phyloP scores from a whole-genome alignment of 2,797 vertebrate genomes.

The Semotilus atromaculatus region DNA sequence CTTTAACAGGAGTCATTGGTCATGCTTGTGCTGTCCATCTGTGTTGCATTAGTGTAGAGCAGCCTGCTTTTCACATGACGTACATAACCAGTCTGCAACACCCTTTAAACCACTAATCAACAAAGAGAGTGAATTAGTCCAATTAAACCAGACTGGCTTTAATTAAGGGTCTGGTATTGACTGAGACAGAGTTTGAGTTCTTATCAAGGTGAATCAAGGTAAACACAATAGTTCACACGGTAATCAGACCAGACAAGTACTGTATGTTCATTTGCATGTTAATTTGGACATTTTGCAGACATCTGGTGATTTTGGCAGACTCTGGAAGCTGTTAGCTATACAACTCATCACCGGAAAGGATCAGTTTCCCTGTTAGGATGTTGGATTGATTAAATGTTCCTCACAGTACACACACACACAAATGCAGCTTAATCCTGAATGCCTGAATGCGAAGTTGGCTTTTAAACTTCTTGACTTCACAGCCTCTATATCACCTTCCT shows the following conservation, averaged over 20 bases:
- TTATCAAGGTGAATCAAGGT: slow-evolving; percentile 14
- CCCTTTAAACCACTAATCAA: not conserved
- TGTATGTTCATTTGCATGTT: not conserved
- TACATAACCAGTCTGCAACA: slow-evolving; percentile 56
- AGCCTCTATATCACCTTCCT: slow-evolving; percentile 18
- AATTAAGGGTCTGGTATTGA: slow-evolving; percentile 6
- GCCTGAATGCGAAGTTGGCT: not conserved
- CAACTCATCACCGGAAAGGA: not conserved
- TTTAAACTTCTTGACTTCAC: slow-evolving; percentile 9
- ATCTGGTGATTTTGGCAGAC: not conserved
- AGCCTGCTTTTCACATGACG: slow-evolving; percentile 66
- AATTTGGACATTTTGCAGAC: not conserved
- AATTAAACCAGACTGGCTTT: slow-evolving; percentile 62
- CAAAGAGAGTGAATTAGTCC: slow-evolving; percentile 44
- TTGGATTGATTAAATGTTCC: slow-evolving; percentile 10
- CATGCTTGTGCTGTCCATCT: slow-evolving; percentile 68
- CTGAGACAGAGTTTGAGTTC: not conserved
- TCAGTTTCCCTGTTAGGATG: not conserved
- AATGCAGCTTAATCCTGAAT: not conserved
- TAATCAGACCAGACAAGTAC: slow-evolving; percentile 12
- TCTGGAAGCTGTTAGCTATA: not conserved
- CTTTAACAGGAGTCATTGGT: slow-evolving; percentile 63
- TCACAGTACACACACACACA: not conserved
- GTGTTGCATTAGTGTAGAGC: slow-evolving; percentile 66
- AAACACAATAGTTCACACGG: slow-evolving; percentile 19